A percentile compares a stretch with the other conserved stretches of the same genome.
phyloP scores from a whole-genome alignment of 2,113 vertebrate genomes.

The Callipepla californica region DNA sequence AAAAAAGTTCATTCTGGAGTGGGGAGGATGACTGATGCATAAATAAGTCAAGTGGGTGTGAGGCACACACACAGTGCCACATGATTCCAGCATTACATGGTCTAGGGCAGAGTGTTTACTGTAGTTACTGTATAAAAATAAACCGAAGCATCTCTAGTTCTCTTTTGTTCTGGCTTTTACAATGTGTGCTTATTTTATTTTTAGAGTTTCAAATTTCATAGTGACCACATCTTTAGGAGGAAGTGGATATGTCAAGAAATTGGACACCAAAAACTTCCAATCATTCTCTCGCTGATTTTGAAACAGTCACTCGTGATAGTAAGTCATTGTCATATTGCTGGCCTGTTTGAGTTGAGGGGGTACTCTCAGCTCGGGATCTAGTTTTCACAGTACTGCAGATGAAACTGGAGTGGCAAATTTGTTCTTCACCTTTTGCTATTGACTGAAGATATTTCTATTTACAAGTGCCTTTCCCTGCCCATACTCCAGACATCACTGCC shows the following conservation, averaged over 20 bases:
- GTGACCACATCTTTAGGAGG: neutral
- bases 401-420: neutral
- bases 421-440: neutral
- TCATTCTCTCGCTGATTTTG: neutral
- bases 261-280: neutral
- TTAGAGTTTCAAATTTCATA: neutral
- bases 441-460: neutral
- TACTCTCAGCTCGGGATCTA: neutral
- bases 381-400: neutral
- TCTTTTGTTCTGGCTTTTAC: neutral
- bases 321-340: neutral
- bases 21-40: neutral
- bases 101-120: conserved; percentile 13
- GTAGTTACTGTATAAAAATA: neutral
- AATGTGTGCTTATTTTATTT: neutral
- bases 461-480: neutral
- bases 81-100: neutral
- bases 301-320: neutral
- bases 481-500: accelerated
- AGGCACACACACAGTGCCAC: neutral
- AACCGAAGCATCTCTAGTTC: neutral
- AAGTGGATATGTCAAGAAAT: neutral
- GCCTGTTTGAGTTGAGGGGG: neutral
- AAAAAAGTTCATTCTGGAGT: conserved; percentile 35
- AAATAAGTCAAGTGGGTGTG: conserved; percentile 35